Evolutionary conservation across 2,797 vertebrate species (phyloP).

Genomic region (Channa striata): DNA sequence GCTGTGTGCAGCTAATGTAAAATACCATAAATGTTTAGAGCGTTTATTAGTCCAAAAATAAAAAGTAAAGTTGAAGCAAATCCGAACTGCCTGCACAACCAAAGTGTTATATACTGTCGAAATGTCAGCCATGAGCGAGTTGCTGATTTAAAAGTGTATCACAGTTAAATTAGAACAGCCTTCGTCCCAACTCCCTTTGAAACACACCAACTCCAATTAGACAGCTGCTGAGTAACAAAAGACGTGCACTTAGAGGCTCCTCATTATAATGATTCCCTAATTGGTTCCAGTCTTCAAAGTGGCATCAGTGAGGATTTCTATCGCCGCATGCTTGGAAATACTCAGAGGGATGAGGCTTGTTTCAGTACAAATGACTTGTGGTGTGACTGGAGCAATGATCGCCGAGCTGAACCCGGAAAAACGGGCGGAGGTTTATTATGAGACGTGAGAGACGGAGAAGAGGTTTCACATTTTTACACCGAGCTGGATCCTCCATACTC

Average conservation of each 20-base stretch:
- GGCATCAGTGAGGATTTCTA: conserved; percentile 64
- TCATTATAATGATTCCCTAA: conserved; percentile 78
- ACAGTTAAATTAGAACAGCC: conserved; percentile 27
- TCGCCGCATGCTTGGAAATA: conserved; percentile 43
- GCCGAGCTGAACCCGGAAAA: conserved; percentile 12
- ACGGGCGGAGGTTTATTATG: not conserved
- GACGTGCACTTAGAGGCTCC: conserved; percentile 71
- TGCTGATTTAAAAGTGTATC: conserved; percentile 36
- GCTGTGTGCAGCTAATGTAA: not conserved
- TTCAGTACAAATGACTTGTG: conserved; percentile 47
- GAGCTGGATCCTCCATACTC: not conserved
- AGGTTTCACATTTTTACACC: conserved; percentile 10
- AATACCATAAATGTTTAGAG: not conserved
- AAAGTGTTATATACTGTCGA: not conserved
- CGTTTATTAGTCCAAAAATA: not conserved
- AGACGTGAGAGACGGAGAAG: not conserved
- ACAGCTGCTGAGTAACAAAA: conserved; percentile 77
- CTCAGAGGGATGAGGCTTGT: conserved; percentile 41
- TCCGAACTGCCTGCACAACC: not conserved
- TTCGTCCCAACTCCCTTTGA: conserved; percentile 36
- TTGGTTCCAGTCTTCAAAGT: conserved; percentile 79
- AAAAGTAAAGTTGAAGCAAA: not conserved
- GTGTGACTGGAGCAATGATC: conserved; percentile 34
- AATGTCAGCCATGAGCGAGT: conserved; percentile 11
- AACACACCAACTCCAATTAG: conserved; percentile 73